A percentile compares a stretch with the other conserved stretches of the same genome.
Evolutionary conservation across 2,797 vertebrate species (phyloP).

Genomic region (Chrosomus eos): DNA sequence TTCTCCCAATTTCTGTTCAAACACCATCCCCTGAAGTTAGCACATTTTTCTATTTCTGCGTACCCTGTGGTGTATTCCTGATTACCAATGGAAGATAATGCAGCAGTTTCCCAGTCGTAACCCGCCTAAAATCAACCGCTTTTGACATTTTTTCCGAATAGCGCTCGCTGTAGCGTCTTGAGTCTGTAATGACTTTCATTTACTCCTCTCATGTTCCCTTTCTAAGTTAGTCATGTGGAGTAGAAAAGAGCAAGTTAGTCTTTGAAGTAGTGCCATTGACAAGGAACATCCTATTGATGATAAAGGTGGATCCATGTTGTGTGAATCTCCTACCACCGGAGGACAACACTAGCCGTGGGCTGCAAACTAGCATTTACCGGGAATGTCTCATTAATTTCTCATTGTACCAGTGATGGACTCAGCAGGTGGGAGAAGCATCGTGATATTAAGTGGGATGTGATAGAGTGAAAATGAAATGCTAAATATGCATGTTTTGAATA

Average conservation of each 20-base stretch:
- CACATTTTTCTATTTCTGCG: conserved; percentile 76
- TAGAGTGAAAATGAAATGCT: conserved; percentile 28
- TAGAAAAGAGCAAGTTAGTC: conserved; percentile 18
- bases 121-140: conserved; percentile 72
- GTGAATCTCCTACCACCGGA: conserved; percentile 12
- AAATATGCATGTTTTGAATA: conserved; percentile 44
- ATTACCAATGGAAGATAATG: conserved; percentile 78
- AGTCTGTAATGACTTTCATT: conserved; percentile 32
- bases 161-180: neutral
- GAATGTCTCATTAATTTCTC: conserved; percentile 49
- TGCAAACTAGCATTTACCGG: conserved; percentile 18
- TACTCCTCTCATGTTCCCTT: conserved; percentile 21
- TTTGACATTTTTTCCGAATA: conserved; percentile 12
- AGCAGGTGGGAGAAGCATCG: conserved; percentile 38
- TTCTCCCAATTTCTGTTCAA: conserved; percentile 63
- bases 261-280: conserved; percentile 10
- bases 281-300: conserved; percentile 27
- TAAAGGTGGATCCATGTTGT: conserved; percentile 29
- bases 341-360: conserved; percentile 36
- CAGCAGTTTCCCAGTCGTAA: conserved; percentile 73
- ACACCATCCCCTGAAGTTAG: conserved; percentile 73
- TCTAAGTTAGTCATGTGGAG: neutral
- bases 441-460: conserved; percentile 45
- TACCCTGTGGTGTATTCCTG: conserved; percentile 75
- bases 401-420: conserved; percentile 29